Base-by-base conservation (phyloP, 2,113 vertebrate species). In the Neodon shergylaensis region DNA sequence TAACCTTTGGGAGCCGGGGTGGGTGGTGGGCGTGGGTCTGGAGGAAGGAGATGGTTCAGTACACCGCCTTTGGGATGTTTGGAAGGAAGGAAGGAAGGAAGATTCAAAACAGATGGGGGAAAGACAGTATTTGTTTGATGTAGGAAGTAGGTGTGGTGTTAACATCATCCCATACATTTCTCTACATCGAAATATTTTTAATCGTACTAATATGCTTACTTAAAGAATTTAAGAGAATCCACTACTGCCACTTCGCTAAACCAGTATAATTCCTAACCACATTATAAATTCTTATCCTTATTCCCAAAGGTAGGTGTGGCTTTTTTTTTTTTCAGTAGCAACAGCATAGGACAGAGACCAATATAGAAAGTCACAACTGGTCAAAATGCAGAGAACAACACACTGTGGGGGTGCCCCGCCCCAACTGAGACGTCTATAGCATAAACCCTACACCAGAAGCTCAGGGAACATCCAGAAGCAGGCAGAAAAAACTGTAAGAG, bases 201-300 rank as follows among this genome's bases (percentile, higher is more conserved):
- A 28, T 42, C 68, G 31, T 61, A 94, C 86, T 72, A 93, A 90
- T 72, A 73, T 21, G 73, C 84, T 88, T 92, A 52, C 79, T 44
- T 54, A 73, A 81, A 72, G 58, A 88, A 74, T 42, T 74, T 26
- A 11, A 73, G 36, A 52, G 33, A 52, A 44, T 61, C 39, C 19
- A 31, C 26, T 44, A 10, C 16, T 63, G 24, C 58, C 13, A 65
- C 24, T 61, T 65, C 0, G 26, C 1, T 7, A 65, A 44, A 19
- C 26, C 81, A 84, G 14, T 42, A 44, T 31, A 10, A 44, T 84
- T 31, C 19, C 12, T 65, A 61, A 31, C 39, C 19, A 14, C 26
- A 11, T 19, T 65, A 26, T 44, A 84, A 84, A 39, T 42, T 42
- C 39, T 31, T 84, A 65, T 6, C 24, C 39, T 84, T 17, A 63